Percentiles rank a stretch among this genome's conserved stretches.
Conservation (phyloP, 2,797 vertebrate genomes). For the Odontamblyopus rebecca region DNA sequence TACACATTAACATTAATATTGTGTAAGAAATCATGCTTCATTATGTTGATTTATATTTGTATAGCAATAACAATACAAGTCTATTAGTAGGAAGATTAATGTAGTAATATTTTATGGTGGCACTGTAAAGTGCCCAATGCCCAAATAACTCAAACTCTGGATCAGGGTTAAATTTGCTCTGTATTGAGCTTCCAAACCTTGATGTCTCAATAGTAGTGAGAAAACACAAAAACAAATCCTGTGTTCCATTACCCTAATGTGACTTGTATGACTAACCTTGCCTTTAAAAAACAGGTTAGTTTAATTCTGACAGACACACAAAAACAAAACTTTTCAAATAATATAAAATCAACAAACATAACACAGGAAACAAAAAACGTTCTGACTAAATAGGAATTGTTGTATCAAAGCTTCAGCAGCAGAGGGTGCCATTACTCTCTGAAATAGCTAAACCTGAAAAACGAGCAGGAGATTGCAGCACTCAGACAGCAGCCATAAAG, state of each 20-base stretch:
- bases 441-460: constrained; percentile 21
- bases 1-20: background rate
- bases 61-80: too few species aligned
- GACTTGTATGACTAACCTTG: background rate
- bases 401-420: constrained; percentile 30
- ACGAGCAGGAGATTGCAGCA: constrained; percentile 27
- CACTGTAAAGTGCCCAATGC: background rate
- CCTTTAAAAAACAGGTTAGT: background rate
- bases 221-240: background rate
- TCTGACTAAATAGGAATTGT: background rate
- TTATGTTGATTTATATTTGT: background rate
- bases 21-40: background rate
- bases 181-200: background rate
- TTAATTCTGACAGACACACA: background rate
- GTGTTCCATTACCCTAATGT: background rate
- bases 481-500: constrained; percentile 59
- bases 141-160: background rate
- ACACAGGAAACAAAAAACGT: background rate
- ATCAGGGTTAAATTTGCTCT: background rate
- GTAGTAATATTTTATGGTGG: background rate
- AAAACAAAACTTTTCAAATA: background rate
- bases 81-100: background rate
- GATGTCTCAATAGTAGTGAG: background rate
- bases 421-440: constrained; percentile 53
- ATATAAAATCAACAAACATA: background rate